Base-by-base conservation (phyloP, 1,140 invertebrate genomes). In the Dinothrombium tinctorium region DNA sequence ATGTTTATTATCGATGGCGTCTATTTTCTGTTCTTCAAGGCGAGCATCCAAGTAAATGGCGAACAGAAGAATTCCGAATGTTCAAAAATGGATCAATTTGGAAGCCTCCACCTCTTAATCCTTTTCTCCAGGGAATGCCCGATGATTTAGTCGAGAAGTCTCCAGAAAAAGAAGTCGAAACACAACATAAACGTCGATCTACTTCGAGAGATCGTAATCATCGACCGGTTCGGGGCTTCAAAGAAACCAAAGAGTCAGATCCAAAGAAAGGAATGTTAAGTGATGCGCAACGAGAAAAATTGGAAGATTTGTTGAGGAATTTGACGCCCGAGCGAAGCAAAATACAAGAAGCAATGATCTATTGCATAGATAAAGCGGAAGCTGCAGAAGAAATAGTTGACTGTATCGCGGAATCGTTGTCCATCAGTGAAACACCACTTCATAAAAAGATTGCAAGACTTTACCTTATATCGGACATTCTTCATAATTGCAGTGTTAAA, bases 1-100 rank as follows among this genome's bases (percentile, higher is more conserved):
- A 99, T 60, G 76, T 87, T 12, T 99, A 99, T 60, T 99, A 99
- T 56, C 69, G 94, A 24, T 99, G 94, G 94, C 92, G 94, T 58
- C 62, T 99, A 19, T 99, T 73, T 60, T 92, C 89, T 0, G 74
- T 99, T 52, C 65, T 96, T 38, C 87, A 95, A 59, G 94, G 92
- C 2, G 94, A 99, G 58, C 73, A 79, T 15, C 76, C 84, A 25
- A 78, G 74, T 51, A 74, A 81, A 57, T 99, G 94, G 92, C 64
- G 67, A 12, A 73, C 72, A n/a, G 75, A 89, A 47, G 82, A 92
- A 54, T 98, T 96, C 59, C 64, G 80, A 49, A 96, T 99, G 89
- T 99, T 96, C 54, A 77, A 84, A 65, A 71, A 69, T 40, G 90
- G 92, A 0, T 87, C 87, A 3, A 72, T 87, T 41, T 98, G 92